Evolutionary conservation across 2,888 invertebrate genomes (phyloP).

Genomic region (Drosophila subsilvestris): DNA sequence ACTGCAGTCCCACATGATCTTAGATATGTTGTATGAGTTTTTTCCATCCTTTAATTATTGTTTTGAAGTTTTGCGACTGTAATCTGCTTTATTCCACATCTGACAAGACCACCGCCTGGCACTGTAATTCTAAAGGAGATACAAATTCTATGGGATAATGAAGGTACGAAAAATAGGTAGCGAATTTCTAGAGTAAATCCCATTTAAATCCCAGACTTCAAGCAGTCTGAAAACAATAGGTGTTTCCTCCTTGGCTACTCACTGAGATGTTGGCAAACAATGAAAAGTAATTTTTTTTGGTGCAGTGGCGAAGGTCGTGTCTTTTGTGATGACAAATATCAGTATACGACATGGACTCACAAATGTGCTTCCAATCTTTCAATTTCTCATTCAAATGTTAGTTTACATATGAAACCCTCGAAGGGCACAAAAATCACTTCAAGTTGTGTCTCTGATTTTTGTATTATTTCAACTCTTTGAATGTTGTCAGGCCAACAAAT

Average conservation of each 20-base stretch:
- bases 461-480: conserved; percentile 23
- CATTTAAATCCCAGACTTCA: not conserved
- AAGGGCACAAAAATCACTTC: not conserved
- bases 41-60: not conserved
- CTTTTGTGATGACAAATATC: not conserved
- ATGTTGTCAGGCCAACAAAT: conserved; percentile 43
- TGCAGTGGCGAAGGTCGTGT: not conserved
- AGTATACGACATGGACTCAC: not conserved
- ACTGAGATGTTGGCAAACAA: not conserved
- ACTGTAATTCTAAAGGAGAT: no score
- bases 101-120: not conserved
- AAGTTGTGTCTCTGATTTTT: not conserved
- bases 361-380: not conserved
- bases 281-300: not conserved
- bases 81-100: not conserved
- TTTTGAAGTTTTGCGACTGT: not conserved
- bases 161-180: not conserved
- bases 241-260: not conserved
- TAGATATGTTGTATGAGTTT: not conserved
- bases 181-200: not conserved
- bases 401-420: not conserved
- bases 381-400: conserved; percentile 9
- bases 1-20: not conserved
- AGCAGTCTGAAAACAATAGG: not conserved
- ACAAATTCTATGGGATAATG: no score